Evolutionary conservation across 1,140 invertebrate species (phyloP).

Genomic region (Doryteuthis pealeii): DNA sequence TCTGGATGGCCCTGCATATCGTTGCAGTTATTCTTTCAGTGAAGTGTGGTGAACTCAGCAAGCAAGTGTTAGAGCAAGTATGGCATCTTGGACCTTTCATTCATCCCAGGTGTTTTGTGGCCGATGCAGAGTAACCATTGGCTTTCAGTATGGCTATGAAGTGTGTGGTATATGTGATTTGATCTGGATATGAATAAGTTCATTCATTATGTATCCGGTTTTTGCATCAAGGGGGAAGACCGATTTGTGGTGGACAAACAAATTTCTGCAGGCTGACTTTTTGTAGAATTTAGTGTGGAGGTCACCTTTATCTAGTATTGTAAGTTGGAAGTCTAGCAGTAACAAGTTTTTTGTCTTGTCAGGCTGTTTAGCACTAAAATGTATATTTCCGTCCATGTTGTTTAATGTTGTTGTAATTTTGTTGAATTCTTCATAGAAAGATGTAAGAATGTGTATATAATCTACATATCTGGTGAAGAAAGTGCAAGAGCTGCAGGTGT

Average conservation of each 20-base stretch:
- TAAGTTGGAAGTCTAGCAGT: neutral
- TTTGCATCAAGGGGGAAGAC: neutral
- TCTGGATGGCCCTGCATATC: too few species aligned
- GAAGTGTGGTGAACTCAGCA: too few species aligned
- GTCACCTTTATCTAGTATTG: neutral
- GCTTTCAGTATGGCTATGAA: too few species aligned
- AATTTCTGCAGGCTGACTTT: neutral
- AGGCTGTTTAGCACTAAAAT: neutral
- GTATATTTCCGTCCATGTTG: neutral
- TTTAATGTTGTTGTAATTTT: neutral
- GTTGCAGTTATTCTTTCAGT: too few species aligned
- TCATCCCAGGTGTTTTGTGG: too few species aligned
- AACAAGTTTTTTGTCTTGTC: neutral
- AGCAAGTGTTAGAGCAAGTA: too few species aligned
- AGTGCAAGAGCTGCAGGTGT: neutral
- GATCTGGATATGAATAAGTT: too few species aligned
- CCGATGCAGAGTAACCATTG: too few species aligned
- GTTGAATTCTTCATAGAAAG: too few species aligned
- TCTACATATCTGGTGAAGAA: neutral
- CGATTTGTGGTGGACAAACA: neutral
- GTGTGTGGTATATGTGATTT: too few species aligned
- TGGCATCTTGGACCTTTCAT: too few species aligned
- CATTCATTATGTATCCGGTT: neutral
- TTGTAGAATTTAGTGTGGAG: too few species aligned
- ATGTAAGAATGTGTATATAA: neutral